These are phyloP conservation scores for Habrosyne pyritoides DNA, from an alignment of 2,888 invertebrate species.

Conservation along the genomic window DNA sequence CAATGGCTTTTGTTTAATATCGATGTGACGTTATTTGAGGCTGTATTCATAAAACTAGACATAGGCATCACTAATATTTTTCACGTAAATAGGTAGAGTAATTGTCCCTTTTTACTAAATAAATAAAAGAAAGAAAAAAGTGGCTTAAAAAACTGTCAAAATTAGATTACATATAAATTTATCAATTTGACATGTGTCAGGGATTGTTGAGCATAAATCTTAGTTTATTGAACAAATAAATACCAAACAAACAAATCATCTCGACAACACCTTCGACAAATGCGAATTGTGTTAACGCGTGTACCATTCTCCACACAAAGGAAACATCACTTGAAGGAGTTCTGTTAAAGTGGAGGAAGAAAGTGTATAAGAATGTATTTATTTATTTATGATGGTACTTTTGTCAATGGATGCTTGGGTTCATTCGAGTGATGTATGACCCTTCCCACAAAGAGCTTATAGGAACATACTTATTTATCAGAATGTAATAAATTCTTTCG, in stretches of 20 bases:
- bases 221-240: background rate
- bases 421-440: slow-evolving; percentile 73
- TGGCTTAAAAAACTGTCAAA: too few relatives aligned
- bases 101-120: too few relatives aligned
- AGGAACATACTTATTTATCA: slow-evolving; percentile 64
- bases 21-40: too few relatives aligned
- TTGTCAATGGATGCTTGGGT: slow-evolving; percentile 66
- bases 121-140: too few relatives aligned
- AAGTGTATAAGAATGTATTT: slow-evolving; percentile 60
- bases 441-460: slow-evolving; percentile 65
- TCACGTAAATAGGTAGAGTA: too few relatives aligned
- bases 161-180: too few relatives aligned
- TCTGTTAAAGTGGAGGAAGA: slow-evolving; percentile 41
- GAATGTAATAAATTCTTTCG: slow-evolving; percentile 66
- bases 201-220: background rate
- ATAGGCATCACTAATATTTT: too few relatives aligned
- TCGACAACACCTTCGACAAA: slow-evolving; percentile 33
- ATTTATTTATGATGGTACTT: slow-evolving; percentile 68
- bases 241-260: slow-evolving; percentile 9
- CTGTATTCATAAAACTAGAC: too few relatives aligned
- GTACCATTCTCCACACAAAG: slow-evolving; percentile 51
- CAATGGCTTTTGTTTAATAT: too few relatives aligned
- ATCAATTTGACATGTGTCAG: too few relatives aligned
- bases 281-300: slow-evolving; percentile 34
- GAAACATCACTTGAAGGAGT: slow-evolving; percentile 50